These are phyloP conservation scores for Centropyge bicolor DNA, from an alignment of 2,797 vertebrate species.

Conservation along the genomic window DNA sequence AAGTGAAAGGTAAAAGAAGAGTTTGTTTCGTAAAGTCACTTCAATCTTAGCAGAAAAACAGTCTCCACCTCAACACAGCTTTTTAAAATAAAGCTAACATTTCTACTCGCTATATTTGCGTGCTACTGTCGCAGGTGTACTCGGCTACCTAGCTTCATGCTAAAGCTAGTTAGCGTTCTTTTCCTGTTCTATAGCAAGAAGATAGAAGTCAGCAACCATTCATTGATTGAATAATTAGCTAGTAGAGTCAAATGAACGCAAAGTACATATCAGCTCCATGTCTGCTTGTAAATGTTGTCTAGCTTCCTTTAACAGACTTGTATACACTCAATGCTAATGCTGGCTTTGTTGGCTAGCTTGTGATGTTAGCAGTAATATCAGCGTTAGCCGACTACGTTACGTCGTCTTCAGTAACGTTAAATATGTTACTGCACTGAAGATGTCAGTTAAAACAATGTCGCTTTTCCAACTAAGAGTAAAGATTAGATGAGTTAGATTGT, in stretches of 20 bases:
- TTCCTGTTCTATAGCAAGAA: neutral
- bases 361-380: conserved; percentile 11
- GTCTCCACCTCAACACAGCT: accelerated
- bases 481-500: accelerated
- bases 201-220: neutral
- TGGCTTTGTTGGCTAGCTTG: neutral
- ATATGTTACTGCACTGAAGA: neutral
- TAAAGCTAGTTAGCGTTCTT: conserved; percentile 14
- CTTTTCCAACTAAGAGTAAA: accelerated
- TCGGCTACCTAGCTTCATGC: conserved; percentile 29
- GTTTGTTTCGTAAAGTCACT: accelerated
- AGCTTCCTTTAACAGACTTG: neutral
- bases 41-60: accelerated
- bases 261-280: accelerated
- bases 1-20: conserved; percentile 52
- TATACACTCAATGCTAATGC: neutral
- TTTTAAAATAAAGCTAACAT: neutral
- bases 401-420: neutral
- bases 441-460: accelerated
- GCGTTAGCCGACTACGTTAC: neutral
- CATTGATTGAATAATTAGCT: neutral
- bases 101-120: accelerated
- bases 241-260: accelerated
- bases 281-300: neutral
- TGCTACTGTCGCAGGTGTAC: neutral